Conservation (phyloP, 2,888 invertebrate species). For the Villa cingulata region DNA sequence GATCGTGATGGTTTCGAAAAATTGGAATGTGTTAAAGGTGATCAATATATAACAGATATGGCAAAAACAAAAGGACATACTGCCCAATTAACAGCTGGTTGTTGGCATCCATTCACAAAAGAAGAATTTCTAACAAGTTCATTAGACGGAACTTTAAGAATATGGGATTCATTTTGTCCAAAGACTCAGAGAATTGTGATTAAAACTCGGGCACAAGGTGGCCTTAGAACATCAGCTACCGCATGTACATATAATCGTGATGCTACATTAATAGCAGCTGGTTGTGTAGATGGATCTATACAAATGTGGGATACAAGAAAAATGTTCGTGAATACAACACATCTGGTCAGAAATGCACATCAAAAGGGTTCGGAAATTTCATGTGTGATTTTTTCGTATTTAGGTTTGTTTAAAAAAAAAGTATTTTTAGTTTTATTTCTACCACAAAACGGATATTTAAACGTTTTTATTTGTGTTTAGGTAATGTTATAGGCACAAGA, state of each 20-base stretch:
- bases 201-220: constrained; percentile 75
- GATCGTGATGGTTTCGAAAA: constrained; percentile 91
- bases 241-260: constrained; percentile 73
- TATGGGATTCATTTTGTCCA: constrained; percentile 77
- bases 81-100: constrained; percentile 75
- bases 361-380: constrained; percentile 65
- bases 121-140: constrained; percentile 93
- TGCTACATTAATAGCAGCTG: constrained; percentile 78
- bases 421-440: not conserved
- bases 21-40: constrained; percentile 86
- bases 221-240: constrained; percentile 73
- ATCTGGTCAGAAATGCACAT: constrained; percentile 68
- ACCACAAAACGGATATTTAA: too few species aligned
- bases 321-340: constrained; percentile 75
- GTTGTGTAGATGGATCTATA: constrained; percentile 86
- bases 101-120: constrained; percentile 83
- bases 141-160: constrained; percentile 80
- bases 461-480: constrained; percentile 7
- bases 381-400: constrained; percentile 76
- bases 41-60: constrained; percentile 92
- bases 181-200: constrained; percentile 69
- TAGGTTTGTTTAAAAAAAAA: constrained; percentile 38
- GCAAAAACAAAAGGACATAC: constrained; percentile 88
- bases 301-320: constrained; percentile 96
- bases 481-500: constrained; percentile 52